A percentile compares a stretch with the other conserved stretches of the same genome.
phyloP scores from a whole-genome alignment of 2,113 vertebrate species.

The Bagarius yarrelli region DNA sequence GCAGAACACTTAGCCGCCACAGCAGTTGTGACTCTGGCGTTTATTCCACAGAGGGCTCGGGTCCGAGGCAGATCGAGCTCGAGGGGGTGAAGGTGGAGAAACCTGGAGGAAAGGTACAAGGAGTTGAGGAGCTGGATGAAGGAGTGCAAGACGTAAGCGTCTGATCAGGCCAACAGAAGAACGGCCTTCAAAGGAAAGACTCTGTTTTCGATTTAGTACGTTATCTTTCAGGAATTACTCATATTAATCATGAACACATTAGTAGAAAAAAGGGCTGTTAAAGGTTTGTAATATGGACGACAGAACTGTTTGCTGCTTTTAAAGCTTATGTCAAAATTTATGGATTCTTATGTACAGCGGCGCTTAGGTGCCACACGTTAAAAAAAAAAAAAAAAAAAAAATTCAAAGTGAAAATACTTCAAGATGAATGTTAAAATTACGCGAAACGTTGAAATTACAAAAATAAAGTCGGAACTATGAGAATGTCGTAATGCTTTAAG shows the following conservation, averaged over 20 bases:
- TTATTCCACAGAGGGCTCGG: slow-evolving; percentile 61
- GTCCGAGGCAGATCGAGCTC: background rate
- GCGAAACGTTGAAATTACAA: too few relatives aligned
- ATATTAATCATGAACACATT: background rate
- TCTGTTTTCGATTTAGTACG: background rate
- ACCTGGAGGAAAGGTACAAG: background rate
- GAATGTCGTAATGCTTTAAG: too few relatives aligned
- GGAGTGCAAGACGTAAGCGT: slow-evolving; percentile 45
- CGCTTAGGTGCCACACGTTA: too few relatives aligned
- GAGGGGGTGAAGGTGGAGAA: slow-evolving; percentile 42
- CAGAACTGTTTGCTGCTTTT: background rate
- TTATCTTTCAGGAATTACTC: background rate
- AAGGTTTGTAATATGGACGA: background rate
- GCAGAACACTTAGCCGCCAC: slow-evolving; percentile 54
- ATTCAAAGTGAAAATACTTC: too few relatives aligned
- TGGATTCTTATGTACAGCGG: too few relatives aligned
- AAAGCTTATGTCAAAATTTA: background rate
- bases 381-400: too few relatives aligned
- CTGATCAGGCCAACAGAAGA: slow-evolving; percentile 31
- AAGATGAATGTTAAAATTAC: too few relatives aligned
- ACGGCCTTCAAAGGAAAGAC: background rate
- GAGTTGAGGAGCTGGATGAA: slow-evolving; percentile 27
- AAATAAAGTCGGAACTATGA: too few relatives aligned
- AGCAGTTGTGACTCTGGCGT: slow-evolving; percentile 66
- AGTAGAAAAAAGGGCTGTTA: background rate